Percentiles rank a stretch among this genome's conserved stretches.
Conservation (phyloP, 2,888 invertebrate genomes). For the Metopia argyrocephala region DNA sequence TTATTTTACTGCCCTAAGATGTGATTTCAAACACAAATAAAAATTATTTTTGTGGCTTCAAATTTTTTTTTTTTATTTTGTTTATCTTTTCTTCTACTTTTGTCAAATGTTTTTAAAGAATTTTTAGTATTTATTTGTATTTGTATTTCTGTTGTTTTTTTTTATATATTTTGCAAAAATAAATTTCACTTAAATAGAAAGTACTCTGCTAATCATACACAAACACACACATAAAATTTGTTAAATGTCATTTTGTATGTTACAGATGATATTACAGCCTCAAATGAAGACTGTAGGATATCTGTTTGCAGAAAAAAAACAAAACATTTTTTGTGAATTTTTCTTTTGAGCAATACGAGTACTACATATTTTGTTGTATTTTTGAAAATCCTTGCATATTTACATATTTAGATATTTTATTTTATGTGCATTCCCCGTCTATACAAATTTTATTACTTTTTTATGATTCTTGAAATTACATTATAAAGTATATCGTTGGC, state of each 20-base stretch:
- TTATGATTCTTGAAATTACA: slow-evolving; percentile 27
- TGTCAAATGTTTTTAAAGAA: slow-evolving; percentile 5
- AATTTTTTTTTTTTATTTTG: slow-evolving; percentile 1
- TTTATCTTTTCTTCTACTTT: neutral
- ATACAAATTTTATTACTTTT: slow-evolving; percentile 31
- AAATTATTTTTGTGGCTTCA: neutral
- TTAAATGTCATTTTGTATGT: neutral
- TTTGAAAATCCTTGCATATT: too few species aligned
- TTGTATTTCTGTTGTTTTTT: neutral
- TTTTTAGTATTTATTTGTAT: neutral
- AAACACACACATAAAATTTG: neutral
- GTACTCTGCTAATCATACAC: neutral
- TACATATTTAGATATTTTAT: neutral
- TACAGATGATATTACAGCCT: neutral
- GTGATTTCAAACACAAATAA: slow-evolving; percentile 16
- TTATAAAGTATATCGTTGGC: slow-evolving; percentile 9
- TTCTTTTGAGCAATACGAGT: neutral
- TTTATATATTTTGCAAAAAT: neutral
- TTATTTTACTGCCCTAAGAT: slow-evolving; percentile 11
- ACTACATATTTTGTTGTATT: neutral
- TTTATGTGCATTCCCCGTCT: too few species aligned
- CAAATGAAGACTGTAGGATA: neutral
- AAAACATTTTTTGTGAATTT: neutral
- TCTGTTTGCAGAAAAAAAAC: slow-evolving; percentile 18
- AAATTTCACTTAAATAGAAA: too few species aligned